Evolutionary conservation across 2,888 invertebrate genomes (phyloP).

Genomic region (Metacarcinus magister): DNA sequence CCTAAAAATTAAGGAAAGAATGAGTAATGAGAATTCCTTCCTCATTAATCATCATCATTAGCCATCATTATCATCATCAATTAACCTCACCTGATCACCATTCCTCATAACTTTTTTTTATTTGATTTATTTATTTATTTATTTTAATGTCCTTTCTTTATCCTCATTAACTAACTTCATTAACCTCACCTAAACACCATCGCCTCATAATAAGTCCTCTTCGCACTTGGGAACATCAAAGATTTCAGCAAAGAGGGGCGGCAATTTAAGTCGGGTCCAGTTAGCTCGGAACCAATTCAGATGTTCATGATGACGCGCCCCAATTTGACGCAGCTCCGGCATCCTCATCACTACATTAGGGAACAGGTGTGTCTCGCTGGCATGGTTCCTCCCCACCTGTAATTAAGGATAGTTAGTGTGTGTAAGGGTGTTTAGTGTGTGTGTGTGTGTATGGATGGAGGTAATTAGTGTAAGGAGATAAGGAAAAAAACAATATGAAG

Average conservation of each 20-base stretch:
- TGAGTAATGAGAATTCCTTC: not conserved
- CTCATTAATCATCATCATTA: not conserved
- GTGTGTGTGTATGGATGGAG: not conserved
- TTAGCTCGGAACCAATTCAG: slow-evolving; percentile 94
- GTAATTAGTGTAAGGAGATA: too few relatives aligned
- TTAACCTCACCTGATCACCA: too few relatives aligned
- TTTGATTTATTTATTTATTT: too few relatives aligned
- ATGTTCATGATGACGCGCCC: slow-evolving; percentile 92
- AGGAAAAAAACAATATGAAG: too few relatives aligned
- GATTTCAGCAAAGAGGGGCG: slow-evolving; percentile 97
- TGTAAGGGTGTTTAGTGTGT: not conserved
- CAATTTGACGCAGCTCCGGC: slow-evolving; percentile 92
- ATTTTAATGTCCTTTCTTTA: not conserved
- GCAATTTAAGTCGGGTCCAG: slow-evolving; percentile 91
- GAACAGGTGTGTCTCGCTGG: slow-evolving; percentile 87
- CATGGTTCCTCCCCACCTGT: slow-evolving; percentile 88
- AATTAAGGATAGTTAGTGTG: not conserved
- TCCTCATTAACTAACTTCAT: too few relatives aligned
- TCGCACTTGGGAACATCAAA: slow-evolving; percentile 92
- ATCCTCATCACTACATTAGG: slow-evolving; percentile 88
- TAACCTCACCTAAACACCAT: slow-evolving; percentile 56
- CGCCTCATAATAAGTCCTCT: slow-evolving; percentile 78
- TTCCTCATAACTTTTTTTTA: slow-evolving; percentile 60
- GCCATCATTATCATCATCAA: too few relatives aligned
- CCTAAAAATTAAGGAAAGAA: slow-evolving; percentile 1